These are phyloP conservation scores for Xyliphius kryptos DNA, from an alignment of 2,113 vertebrate species.

Conservation along the genomic window DNA sequence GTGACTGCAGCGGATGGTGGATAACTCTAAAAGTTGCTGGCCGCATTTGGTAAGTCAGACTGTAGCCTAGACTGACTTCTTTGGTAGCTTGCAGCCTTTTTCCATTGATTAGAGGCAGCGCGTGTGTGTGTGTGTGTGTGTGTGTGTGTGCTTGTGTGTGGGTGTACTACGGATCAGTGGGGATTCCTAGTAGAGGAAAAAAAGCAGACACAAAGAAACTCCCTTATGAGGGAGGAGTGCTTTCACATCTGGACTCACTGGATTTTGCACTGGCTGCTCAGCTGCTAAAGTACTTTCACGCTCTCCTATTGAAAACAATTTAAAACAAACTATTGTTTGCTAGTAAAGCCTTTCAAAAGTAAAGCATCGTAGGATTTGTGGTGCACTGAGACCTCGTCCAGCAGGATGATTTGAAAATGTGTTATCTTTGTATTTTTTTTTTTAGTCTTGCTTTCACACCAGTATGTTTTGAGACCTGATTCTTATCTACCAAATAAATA, in stretches of 20 bases:
- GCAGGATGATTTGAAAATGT: background rate
- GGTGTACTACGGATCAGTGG: slow-evolving; percentile 59
- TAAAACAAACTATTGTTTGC: slow-evolving; percentile 7
- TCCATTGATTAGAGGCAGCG: slow-evolving; percentile 12
- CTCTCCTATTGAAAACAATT: slow-evolving; percentile 16
- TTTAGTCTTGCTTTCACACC: no score
- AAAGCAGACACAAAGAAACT: slow-evolving; percentile 69
- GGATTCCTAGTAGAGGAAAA: slow-evolving; percentile 58
- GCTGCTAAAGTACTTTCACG: slow-evolving; percentile 32
- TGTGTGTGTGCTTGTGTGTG: slow-evolving; percentile 34
- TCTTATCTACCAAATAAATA: no score
- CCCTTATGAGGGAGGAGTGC: slow-evolving; percentile 60
- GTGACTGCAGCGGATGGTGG: slow-evolving; percentile 6
- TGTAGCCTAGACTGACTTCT: slow-evolving; percentile 4
- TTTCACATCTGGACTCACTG: slow-evolving; percentile 1
- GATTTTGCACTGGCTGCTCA: slow-evolving; percentile 39
- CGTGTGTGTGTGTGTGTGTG: slow-evolving; percentile 9
- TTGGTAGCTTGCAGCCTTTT: slow-evolving; percentile 2
- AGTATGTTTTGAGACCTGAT: no score
- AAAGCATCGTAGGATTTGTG: background rate
- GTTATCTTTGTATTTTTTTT: background rate
- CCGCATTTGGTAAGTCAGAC: slow-evolving; percentile 20
- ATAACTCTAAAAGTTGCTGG: slow-evolving; percentile 1
- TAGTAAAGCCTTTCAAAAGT: background rate
- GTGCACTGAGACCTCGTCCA: no score